phyloP scores from a whole-genome alignment of 2,888 invertebrate genomes.

The Protonemura montana region DNA sequence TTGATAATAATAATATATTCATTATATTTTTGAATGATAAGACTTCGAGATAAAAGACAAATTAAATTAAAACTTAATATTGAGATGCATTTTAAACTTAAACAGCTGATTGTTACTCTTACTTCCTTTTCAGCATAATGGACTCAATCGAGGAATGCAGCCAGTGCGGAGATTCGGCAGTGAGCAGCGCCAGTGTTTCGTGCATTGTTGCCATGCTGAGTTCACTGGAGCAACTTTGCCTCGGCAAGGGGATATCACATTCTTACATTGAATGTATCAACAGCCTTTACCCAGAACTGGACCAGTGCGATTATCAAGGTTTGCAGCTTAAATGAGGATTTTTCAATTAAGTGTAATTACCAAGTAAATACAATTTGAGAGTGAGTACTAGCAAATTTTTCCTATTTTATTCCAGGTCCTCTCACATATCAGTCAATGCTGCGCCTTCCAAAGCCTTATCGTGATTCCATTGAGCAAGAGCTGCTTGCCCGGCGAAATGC shows the following conservation, averaged over 20 bases:
- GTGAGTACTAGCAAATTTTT: too few species aligned
- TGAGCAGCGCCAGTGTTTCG: constrained; percentile 81
- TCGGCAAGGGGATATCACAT: constrained; percentile 74
- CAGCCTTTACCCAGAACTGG: constrained; percentile 70
- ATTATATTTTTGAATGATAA: too few species aligned
- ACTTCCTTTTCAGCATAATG: constrained; percentile 71
- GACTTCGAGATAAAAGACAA: too few species aligned
- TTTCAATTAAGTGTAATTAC: background rate
- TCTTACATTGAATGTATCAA: constrained; percentile 70
- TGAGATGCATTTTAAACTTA: too few species aligned
- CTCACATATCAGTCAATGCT: constrained; percentile 86
- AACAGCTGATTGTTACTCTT: too few species aligned
- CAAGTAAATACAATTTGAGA: background rate
- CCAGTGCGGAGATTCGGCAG: constrained; percentile 78
- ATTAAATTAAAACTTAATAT: too few species aligned
- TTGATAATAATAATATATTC: too few species aligned
- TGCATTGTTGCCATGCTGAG: constrained; percentile 84
- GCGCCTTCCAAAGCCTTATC: constrained; percentile 81
- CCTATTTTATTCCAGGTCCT: constrained; percentile 59
- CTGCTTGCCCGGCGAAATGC: constrained; percentile 66
- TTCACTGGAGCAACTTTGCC: constrained; percentile 81
- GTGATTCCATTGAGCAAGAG: constrained; percentile 59
- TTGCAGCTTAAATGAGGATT: background rate
- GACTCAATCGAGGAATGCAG: constrained; percentile 93
- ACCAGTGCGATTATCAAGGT: constrained; percentile 80